Percentiles rank a stretch among this genome's conserved stretches.
Conservation (phyloP, 2,113 vertebrate genomes). For the Xiphophorus maculatus region DNA sequence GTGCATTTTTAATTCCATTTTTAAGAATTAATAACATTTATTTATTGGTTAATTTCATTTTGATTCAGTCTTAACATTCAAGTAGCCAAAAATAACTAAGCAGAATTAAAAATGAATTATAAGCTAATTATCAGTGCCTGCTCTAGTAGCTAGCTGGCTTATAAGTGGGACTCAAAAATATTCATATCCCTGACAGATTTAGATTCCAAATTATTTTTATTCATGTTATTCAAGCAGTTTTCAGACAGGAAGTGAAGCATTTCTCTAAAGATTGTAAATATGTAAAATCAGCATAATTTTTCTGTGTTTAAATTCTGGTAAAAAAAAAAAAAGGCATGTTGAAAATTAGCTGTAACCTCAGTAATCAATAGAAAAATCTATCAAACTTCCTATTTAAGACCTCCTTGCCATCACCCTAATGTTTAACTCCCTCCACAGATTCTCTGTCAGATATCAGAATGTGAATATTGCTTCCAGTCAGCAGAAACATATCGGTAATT, state of each 20-base stretch:
- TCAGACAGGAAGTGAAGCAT: not conserved
- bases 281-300: not conserved
- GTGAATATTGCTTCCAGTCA: not conserved
- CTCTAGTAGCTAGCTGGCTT: too few species aligned
- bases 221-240: not conserved
- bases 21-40: too few species aligned
- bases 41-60: too few species aligned
- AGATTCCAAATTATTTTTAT: not conserved
- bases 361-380: not conserved
- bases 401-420: not conserved
- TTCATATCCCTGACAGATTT: not conserved
- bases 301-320: not conserved
- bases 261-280: not conserved
- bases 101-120: too few species aligned
- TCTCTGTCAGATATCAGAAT: too few species aligned
- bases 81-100: too few species aligned
- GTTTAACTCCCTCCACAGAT: not conserved
- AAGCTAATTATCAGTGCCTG: too few species aligned
- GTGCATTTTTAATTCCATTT: too few species aligned
- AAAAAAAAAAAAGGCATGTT: not conserved
- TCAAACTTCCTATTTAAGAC: not conserved
- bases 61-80: too few species aligned
- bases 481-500: not conserved
- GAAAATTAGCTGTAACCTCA: not conserved
- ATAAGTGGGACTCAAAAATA: too few species aligned